Conservation (phyloP, 2,113 vertebrate genomes). For the Raja brachyura region DNA sequence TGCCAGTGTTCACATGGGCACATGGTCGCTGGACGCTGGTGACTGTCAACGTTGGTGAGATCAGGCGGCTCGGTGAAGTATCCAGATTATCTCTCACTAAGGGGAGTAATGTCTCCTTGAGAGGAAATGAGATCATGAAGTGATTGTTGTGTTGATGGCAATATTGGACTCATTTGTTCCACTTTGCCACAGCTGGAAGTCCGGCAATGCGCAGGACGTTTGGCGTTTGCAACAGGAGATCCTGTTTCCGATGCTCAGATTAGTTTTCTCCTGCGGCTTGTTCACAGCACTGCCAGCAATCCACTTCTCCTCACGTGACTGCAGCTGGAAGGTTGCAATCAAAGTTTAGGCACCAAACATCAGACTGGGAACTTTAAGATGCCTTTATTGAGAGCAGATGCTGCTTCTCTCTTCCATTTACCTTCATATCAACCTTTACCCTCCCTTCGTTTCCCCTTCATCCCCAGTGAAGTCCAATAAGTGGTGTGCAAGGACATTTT, state of each 20-base stretch:
- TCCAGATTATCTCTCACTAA: neutral
- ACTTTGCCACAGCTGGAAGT: neutral
- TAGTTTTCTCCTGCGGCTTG: neutral
- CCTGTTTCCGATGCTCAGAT: neutral
- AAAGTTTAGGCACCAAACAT: neutral
- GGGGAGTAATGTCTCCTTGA: neutral
- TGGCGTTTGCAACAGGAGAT: neutral
- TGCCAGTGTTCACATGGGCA: neutral
- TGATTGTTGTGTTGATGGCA: neutral
- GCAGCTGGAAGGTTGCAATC: neutral
- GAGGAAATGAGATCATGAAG: neutral
- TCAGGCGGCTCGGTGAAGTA: neutral
- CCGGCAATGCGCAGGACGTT: neutral
- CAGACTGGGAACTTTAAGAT: neutral
- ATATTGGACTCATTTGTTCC: neutral
- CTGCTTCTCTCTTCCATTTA: neutral
- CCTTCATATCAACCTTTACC: neutral
- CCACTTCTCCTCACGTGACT: neutral
- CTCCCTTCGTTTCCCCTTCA: neutral
- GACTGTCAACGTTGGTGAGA: neutral
- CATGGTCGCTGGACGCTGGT: neutral
- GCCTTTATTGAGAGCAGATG: neutral
- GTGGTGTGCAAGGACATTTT: neutral
- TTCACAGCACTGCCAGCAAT: neutral
- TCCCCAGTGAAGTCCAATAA: too few species aligned